A percentile compares a stretch with the other conserved stretches of the same genome.
Evolutionary conservation across 2,113 vertebrate species (phyloP).

Genomic region (Scortum barcoo): DNA sequence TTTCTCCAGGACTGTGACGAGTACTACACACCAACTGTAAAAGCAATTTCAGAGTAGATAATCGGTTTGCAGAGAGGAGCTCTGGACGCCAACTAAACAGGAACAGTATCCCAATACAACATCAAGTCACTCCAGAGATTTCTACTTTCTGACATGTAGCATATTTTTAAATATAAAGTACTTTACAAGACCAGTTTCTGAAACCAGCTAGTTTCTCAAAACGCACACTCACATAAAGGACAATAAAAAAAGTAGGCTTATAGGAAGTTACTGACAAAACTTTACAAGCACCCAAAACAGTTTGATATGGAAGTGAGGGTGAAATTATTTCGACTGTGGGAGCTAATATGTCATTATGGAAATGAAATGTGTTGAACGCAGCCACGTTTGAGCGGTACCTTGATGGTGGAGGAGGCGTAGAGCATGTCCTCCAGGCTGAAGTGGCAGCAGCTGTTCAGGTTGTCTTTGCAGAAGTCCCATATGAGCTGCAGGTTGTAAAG

Average conservation of each 20-base stretch:
- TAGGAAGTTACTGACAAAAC: not conserved
- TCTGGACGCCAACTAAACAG: not conserved
- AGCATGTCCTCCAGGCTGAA: slow-evolving; percentile 98
- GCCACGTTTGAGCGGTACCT: slow-evolving; percentile 83
- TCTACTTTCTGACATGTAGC: not conserved
- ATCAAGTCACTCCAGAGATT: not conserved
- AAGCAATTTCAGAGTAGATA: slow-evolving; percentile 22
- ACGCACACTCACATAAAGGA: not conserved
- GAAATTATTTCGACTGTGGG: not conserved
- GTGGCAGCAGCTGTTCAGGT: slow-evolving; percentile 94
- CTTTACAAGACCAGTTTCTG: no score
- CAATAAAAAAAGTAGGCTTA: not conserved
- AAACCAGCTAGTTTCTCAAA: no score
- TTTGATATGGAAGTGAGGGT: not conserved
- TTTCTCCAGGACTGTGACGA: not conserved
- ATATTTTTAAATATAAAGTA: not conserved
- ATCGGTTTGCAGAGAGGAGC: not conserved
- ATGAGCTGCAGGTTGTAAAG: slow-evolving; percentile 96
- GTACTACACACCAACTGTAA: slow-evolving; percentile 6
- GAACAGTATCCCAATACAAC: slow-evolving; percentile 8
- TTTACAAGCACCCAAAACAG: not conserved
- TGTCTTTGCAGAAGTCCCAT: slow-evolving; percentile 95
- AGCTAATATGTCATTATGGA: not conserved
- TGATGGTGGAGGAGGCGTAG: slow-evolving; percentile 93
- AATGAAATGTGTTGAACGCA: not conserved